Evolutionary conservation across 92 coral and sea anemone genomes (phyloP), one percentile per base, ranked within the genome.

Genomic region (Parazoanthus swiftii): DNA sequence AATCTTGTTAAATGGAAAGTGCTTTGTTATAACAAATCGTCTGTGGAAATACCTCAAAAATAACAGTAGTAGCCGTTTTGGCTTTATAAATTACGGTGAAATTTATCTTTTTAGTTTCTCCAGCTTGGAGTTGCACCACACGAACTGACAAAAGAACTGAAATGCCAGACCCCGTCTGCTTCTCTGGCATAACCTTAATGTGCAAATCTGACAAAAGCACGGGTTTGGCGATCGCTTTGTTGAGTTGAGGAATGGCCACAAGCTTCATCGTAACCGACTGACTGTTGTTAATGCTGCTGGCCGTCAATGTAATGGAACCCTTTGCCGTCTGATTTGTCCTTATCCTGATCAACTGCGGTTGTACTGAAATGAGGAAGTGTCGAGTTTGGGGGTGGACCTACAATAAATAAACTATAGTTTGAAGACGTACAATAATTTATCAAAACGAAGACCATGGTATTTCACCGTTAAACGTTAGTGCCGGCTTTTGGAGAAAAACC

Each of bases 121-220:
- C 85, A 80, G 85, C 71, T 26, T 15, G 72, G 3, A 80, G 3
- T 13, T 23, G 63, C 26, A 56, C 26, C 29, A 54, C 73, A 5
- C 73, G n/a, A 58, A 50, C 33, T 25, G 85, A 68, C 25, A 6
- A 51, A 80, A 33, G 85, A 59, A 15, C 85, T 56, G 58, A 56
- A 80, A 80, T 26, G 1, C 21, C 37, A 39, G 58, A 80, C 71
- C 29, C 73, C 3, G 25, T 35, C 48, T 35, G 36, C 20, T 18
- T 80, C 50, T 58, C 85, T 1, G 85, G 85, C 5, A 80, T 9
- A 80, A 59, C 48, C 18, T 54, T 6, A 68, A 80, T 73, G 20
- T 80, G n/a, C 0, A 80, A 18, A 58, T 54, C 16, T 35, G 85
- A 80, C 71, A 80, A 80, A n/a, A 80, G 7, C n/a, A 80, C 50